Base-by-base conservation (phyloP, 2,113 vertebrate genomes). In the Mirounga angustirostris region DNA sequence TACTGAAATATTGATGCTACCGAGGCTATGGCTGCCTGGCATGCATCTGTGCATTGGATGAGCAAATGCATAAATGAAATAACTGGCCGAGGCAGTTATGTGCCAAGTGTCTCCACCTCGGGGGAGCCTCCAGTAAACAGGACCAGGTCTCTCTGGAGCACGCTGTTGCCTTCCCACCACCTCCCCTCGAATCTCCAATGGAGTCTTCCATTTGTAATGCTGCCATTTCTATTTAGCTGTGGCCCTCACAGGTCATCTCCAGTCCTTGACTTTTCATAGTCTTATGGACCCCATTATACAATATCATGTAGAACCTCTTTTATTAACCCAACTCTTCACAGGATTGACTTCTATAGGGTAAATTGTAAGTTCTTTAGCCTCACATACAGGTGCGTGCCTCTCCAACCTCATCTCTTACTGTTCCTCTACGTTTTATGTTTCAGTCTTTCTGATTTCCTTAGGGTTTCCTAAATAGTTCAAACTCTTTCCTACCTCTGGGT, bases 281-380 rank as follows among this genome's bases (percentile, higher is more conserved):
- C 3, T 59, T 94, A 43, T 46, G 43, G 59, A 78, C 19, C 28
- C 24, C 11, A 22, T 30, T 18, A 73, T 65, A 61, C 33, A 76
- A 40, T 65, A 82, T 9, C 40, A 33, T 26, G 4, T 50, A 96
- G 74, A 86, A 74, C 18, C 84, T 92, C 30, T 94, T 96, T 89
- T 63, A 87, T 87, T 92, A 74, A 71, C 28, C 54, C 65, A 36
- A 40, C 5, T 78, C 50, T 79, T 59, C n/a, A 87, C 2, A 86
- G 76, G 78, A 65, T 5, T 88, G 46, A 80, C 58, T 96, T 33
- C 52, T 40, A 12, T 4, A 33, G 50, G 10, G 56, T 81, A 52
- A 80, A 36, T 67, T 86, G 36, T 81, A 52, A 67, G 19, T 91
- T 79, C 36, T 74, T 69, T 13, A 56, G 52, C 15, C 10, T 89